These are phyloP conservation scores for Phenganax stokvisi DNA, from an alignment of 92 coral and sea anemone species.

Conservation along the genomic window DNA sequence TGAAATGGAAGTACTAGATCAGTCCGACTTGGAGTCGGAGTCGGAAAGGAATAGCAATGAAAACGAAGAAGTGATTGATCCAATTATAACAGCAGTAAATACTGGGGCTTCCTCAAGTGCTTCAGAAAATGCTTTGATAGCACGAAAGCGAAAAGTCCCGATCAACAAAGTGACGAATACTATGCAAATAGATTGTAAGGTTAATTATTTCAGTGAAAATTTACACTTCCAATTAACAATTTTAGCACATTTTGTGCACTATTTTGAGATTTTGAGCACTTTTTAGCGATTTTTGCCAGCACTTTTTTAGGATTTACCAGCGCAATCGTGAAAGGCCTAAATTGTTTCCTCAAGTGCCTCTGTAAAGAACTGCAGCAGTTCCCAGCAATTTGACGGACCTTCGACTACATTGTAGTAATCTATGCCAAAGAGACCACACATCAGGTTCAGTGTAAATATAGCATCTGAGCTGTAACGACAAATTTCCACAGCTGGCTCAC, in stretches of 20 bases:
- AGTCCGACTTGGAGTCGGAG: too few relatives aligned
- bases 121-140: slow-evolving; percentile 5
- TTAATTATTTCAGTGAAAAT: too few relatives aligned
- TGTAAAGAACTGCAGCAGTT: not conserved
- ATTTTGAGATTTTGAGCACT: too few relatives aligned
- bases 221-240: too few relatives aligned
- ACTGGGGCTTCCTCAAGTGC: slow-evolving; percentile 8
- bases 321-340: too few relatives aligned
- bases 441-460: not conserved
- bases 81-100: slow-evolving; percentile 8
- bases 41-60: not conserved
- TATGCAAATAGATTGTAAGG: too few relatives aligned
- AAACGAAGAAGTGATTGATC: slow-evolving; percentile 12
- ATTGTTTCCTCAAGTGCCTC: not conserved
- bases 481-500: slow-evolving; percentile 7
- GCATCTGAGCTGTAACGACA: slow-evolving; percentile 17
- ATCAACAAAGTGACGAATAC: slow-evolving; percentile 5
- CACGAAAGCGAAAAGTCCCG: slow-evolving; percentile 11
- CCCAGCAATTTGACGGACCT: not conserved
- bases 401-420: not conserved
- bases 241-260: too few relatives aligned
- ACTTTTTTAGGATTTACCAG: too few relatives aligned
- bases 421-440: not conserved
- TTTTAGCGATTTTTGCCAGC: too few relatives aligned
- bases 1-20: not conserved